These are phyloP conservation scores for Dromiciops gliroides DNA, from an alignment of 2,113 vertebrate genomes.

Conservation along the genomic window DNA sequence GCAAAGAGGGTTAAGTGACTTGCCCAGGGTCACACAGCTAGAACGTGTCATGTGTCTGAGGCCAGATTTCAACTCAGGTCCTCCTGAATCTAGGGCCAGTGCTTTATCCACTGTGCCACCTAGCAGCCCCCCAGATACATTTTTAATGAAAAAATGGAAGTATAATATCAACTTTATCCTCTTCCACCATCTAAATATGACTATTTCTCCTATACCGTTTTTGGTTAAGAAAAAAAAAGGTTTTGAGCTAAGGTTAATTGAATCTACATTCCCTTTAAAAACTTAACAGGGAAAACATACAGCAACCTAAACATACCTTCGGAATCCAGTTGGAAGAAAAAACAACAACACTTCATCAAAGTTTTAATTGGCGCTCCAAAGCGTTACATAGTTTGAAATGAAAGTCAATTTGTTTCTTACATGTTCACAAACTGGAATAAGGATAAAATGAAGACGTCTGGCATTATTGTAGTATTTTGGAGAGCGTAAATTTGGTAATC, in stretches of 20 bases:
- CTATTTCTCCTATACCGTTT: background rate
- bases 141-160: background rate
- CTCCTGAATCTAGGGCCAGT: no score
- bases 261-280: background rate
- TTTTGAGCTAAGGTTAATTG: background rate
- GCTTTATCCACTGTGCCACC: no score
- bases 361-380: background rate
- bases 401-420: background rate
- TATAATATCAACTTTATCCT: background rate
- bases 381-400: background rate
- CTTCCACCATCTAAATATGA: background rate
- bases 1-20: no score
- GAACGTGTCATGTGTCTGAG: no score
- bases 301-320: background rate
- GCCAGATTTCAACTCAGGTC: no score
- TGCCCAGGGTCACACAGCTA: no score
- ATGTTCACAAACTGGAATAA: background rate
- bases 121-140: no score
- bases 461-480: background rate
- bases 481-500: background rate
- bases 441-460: background rate
- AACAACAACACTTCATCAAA: background rate
- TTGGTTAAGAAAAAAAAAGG: background rate
- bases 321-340: background rate
- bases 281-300: background rate